Conservation (phyloP, 2,797 vertebrate species). For the Melanogrammus aeglefinus region DNA sequence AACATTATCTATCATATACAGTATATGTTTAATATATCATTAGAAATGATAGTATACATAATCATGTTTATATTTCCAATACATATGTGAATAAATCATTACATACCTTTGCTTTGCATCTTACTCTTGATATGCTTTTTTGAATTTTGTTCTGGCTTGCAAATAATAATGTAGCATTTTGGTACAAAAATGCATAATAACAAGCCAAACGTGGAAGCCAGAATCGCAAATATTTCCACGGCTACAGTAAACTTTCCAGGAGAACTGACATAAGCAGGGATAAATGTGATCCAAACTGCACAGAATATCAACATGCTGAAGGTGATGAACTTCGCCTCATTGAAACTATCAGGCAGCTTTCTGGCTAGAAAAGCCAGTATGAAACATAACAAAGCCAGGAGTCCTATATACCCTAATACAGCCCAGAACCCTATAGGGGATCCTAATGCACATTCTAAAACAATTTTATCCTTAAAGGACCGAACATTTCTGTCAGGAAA, state of each 20-base stretch:
- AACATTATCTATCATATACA: too few species aligned
- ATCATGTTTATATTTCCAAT: constrained; percentile 11
- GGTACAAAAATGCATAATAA: constrained; percentile 66
- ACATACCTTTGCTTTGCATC: constrained; percentile 39
- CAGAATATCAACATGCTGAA: constrained; percentile 66
- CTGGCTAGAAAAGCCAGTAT: constrained; percentile 55
- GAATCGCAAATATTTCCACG: constrained; percentile 63
- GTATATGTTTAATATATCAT: too few species aligned
- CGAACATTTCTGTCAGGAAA: constrained; percentile 50
- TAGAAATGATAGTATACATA: too few species aligned
- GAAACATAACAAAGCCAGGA: constrained; percentile 54
- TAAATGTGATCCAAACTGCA: constrained; percentile 60
- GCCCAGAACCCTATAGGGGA: constrained; percentile 56
- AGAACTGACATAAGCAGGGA: constrained; percentile 58
- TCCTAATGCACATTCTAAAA: constrained; percentile 57
- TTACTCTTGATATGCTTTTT: constrained; percentile 60
- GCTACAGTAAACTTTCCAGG: constrained; percentile 61
- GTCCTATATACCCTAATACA: constrained; percentile 54
- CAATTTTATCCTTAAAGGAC: constrained; percentile 54
- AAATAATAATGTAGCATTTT: constrained; percentile 69
- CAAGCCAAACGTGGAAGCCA: constrained; percentile 63
- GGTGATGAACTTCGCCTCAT: constrained; percentile 59
- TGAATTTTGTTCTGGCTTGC: constrained; percentile 60
- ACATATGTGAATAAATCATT: neutral
- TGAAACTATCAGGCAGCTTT: constrained; percentile 56